These are phyloP conservation scores for Marronus borbonicus DNA, from an alignment of 2,888 invertebrate species.

Conservation along the genomic window DNA sequence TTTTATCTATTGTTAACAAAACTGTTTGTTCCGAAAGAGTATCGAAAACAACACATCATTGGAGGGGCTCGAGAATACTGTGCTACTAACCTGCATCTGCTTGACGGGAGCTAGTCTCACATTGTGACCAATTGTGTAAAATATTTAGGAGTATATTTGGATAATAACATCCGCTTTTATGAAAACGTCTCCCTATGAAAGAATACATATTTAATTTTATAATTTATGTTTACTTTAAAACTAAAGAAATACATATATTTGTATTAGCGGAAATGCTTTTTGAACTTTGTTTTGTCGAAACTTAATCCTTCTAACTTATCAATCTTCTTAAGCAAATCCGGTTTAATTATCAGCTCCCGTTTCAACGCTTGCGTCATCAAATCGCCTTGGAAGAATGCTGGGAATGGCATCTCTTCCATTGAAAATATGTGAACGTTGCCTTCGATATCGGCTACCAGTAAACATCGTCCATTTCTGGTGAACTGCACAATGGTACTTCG, in stretches of 20 bases:
- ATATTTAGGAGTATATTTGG: too few species aligned
- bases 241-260: background rate
- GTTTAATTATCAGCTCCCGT: conserved; percentile 77
- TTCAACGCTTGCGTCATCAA: conserved; percentile 77
- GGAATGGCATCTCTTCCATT: conserved; percentile 83
- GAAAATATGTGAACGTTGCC: conserved; percentile 80
- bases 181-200: too few species aligned
- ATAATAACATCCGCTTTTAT: too few species aligned
- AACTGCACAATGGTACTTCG: conserved; percentile 76
- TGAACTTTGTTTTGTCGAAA: conserved; percentile 51
- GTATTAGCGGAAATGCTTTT: conserved; percentile 43
- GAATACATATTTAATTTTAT: too few species aligned
- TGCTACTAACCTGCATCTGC: too few species aligned
- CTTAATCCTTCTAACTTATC: conserved; percentile 71
- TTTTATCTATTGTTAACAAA: background rate
- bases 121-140: too few species aligned
- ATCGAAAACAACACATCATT: too few species aligned
- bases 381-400: conserved; percentile 79
- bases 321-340: conserved; percentile 75
- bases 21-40: too few species aligned
- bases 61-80: too few species aligned
- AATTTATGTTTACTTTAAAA: too few species aligned
- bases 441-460: conserved; percentile 79
- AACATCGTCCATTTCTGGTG: conserved; percentile 78
- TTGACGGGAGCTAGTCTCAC: too few species aligned